phyloP scores from a whole-genome alignment of 2,888 invertebrate genomes.

The Prosapia bicincta region DNA sequence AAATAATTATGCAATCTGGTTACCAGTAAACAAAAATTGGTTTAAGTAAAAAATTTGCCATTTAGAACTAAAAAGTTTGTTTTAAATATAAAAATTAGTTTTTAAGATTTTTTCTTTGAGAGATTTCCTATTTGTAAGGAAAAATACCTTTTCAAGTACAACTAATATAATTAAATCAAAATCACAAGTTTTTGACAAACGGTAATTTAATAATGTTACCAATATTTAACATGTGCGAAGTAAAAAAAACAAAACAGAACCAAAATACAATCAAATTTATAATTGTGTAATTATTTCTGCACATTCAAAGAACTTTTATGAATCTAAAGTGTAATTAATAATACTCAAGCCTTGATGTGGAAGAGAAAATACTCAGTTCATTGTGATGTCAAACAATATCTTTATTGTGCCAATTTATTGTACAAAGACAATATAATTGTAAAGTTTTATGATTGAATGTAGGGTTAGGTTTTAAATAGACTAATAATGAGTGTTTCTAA shows the following conservation, averaged over 20 bases:
- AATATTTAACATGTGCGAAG: background rate
- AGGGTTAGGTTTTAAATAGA: background rate
- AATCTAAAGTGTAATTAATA: background rate
- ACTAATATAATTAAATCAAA: background rate
- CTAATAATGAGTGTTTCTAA: background rate
- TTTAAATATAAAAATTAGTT: background rate
- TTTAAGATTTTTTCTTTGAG: background rate
- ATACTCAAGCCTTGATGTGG: background rate
- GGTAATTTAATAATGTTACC: background rate
- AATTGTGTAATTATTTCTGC: background rate
- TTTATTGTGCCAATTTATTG: conserved; percentile 1
- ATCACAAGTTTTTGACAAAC: background rate
- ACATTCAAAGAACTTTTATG: background rate
- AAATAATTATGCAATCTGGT: too few relatives aligned
- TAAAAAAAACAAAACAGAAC: background rate
- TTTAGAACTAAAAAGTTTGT: too few relatives aligned
- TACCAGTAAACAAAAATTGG: too few relatives aligned
- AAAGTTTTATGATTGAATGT: background rate
- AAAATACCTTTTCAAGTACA: too few relatives aligned
- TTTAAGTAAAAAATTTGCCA: too few relatives aligned
- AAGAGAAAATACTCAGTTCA: background rate
- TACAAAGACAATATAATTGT: background rate
- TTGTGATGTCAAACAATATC: background rate
- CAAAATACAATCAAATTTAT: background rate
- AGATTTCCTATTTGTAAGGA: too few relatives aligned